Evolutionary conservation across 2,797 vertebrate genomes (phyloP).

Genomic region (Sebastes trivittatus): DNA sequence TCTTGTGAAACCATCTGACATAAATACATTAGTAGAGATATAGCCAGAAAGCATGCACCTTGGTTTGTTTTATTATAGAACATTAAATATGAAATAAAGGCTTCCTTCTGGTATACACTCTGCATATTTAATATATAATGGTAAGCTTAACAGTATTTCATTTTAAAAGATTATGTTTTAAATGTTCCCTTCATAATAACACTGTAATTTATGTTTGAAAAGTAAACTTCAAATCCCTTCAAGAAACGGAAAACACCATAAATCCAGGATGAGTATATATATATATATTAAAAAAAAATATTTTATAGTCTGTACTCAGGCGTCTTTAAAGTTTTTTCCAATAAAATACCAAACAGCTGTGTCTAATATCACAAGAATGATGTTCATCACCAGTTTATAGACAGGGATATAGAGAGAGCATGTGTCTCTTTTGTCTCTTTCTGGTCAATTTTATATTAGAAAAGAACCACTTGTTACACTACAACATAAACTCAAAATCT

Average conservation of each 20-base stretch:
- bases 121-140: background rate
- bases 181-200: background rate
- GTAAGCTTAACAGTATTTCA: background rate
- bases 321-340: conserved; percentile 8
- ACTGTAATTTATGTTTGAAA: background rate
- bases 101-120: background rate
- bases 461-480: background rate
- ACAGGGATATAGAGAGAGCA: background rate
- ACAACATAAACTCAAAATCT: background rate
- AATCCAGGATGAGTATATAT: background rate
- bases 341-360: conserved; percentile 9
- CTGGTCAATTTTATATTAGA: background rate
- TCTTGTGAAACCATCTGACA: background rate
- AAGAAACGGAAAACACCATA: background rate
- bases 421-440: background rate
- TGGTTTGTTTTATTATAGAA: background rate
- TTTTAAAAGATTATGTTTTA: background rate
- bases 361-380: conserved; percentile 20
- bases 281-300: background rate
- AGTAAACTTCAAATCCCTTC: background rate
- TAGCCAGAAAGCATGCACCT: background rate
- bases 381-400: conserved; percentile 14
- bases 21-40: background rate
- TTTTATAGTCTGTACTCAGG: background rate
- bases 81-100: background rate